Percentiles rank a stretch among this genome's conserved stretches.
Evolutionary conservation across 1,140 invertebrate genomes (phyloP).

Genomic region (Calephelis virginiensis): DNA sequence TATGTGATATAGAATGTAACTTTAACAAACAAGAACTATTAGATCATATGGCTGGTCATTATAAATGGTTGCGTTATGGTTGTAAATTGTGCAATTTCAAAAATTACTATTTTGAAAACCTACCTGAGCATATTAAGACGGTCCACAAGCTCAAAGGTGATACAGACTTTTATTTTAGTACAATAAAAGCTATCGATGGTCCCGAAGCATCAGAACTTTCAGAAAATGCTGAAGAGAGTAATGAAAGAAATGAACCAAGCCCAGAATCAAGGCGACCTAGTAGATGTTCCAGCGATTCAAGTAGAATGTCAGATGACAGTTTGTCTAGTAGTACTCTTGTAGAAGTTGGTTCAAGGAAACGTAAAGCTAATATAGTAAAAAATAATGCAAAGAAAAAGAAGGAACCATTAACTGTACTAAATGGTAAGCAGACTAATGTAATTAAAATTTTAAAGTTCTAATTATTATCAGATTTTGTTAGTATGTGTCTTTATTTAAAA

Average conservation of each 20-base stretch:
- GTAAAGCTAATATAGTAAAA: conserved; percentile 52
- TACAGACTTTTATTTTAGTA: conserved; percentile 65
- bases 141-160: conserved; percentile 74
- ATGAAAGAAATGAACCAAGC: conserved; percentile 43
- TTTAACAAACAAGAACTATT: conserved; percentile 63
- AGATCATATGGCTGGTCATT: conserved; percentile 78
- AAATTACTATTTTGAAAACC: conserved; percentile 76
- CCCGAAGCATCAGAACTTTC: conserved; percentile 54
- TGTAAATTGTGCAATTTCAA: conserved; percentile 80
- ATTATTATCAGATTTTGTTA: too few species aligned
- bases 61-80: conserved; percentile 79
- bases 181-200: conserved; percentile 65
- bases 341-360: conserved; percentile 52
- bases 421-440: background rate
- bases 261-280: conserved; percentile 58
- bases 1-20: conserved; percentile 64
- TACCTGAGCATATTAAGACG: conserved; percentile 78
- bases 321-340: conserved; percentile 54
- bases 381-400: conserved; percentile 50
- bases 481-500: too few species aligned
- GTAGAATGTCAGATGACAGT: conserved; percentile 66
- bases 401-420: conserved; percentile 22
- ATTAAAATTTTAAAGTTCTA: too few species aligned
- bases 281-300: conserved; percentile 69
- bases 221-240: conserved; percentile 40